These are phyloP conservation scores for Sander vitreus DNA, from an alignment of 2,113 vertebrate genomes.

Conservation along the genomic window DNA sequence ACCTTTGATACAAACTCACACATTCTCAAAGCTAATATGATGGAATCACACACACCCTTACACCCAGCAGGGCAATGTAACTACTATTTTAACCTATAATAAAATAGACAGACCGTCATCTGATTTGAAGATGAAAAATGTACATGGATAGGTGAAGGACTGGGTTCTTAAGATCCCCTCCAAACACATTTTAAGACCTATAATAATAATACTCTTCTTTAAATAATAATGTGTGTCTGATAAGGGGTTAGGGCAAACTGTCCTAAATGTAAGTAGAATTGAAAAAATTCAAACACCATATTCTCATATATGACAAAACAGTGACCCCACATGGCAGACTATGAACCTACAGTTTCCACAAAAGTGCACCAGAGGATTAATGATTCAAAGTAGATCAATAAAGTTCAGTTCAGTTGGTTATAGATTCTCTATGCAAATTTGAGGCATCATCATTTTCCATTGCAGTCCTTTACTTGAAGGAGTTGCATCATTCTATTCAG, in stretches of 20 bases:
- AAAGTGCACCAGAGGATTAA: not conserved
- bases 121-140: not conserved
- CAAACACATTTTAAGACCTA: not conserved
- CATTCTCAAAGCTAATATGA: not conserved
- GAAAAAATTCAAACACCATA: not conserved
- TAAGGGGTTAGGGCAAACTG: not conserved
- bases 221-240: not conserved
- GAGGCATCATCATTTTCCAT: not conserved
- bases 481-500: constrained; percentile 19
- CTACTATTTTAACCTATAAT: not conserved
- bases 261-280: too few species aligned
- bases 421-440: not conserved
- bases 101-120: not conserved
- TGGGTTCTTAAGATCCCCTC: not conserved
- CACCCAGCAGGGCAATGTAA: not conserved
- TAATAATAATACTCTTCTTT: not conserved
- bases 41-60: not conserved
- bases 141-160: not conserved
- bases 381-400: not conserved
- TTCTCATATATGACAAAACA: constrained; percentile 8
- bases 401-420: not conserved
- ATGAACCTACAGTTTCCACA: not conserved
- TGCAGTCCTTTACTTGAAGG: not conserved
- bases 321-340: constrained; percentile 36
- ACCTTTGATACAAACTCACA: not conserved